These are phyloP conservation scores for Mohoua ochrocephala DNA, from an alignment of 2,113 vertebrate genomes.

Conservation along the genomic window DNA sequence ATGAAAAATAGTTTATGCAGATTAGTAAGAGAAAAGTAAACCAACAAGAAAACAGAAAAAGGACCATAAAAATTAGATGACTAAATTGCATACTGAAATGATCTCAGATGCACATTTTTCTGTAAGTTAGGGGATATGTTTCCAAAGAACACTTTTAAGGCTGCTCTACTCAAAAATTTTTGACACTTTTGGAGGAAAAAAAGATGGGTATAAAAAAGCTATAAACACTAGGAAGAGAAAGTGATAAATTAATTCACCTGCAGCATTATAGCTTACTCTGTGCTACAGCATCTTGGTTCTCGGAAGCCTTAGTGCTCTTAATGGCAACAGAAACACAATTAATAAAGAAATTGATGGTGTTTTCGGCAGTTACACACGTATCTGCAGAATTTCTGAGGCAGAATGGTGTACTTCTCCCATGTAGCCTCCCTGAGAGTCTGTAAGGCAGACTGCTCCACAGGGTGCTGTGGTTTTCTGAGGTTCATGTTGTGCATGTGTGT, in stretches of 20 bases:
- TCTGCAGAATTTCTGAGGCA: not conserved
- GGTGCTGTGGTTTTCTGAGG: not conserved
- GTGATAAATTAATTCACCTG: not conserved
- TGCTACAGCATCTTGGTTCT: not conserved
- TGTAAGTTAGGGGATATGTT: not conserved
- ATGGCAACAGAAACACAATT: not conserved
- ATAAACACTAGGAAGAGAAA: not conserved
- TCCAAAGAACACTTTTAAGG: not conserved
- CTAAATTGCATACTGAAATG: not conserved
- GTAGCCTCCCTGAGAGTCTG: rapidly evolving
- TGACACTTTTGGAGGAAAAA: not conserved
- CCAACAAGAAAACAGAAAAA: constrained; percentile 1
- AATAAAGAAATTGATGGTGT: not conserved
- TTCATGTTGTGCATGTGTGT: rapidly evolving
- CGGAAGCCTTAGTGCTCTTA: not conserved
- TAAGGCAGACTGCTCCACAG: not conserved
- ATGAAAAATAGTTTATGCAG: constrained; percentile 64
- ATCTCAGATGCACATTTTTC: not conserved
- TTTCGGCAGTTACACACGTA: not conserved
- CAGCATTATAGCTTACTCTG: not conserved
- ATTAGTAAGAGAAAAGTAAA: not conserved
- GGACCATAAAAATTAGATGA: not conserved
- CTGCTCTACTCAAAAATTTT: not conserved
- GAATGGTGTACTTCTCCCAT: not conserved
- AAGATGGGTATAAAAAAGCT: not conserved